Evolutionary conservation across 2,888 invertebrate genomes (phyloP).

Genomic region (Scaptomyza parva): DNA sequence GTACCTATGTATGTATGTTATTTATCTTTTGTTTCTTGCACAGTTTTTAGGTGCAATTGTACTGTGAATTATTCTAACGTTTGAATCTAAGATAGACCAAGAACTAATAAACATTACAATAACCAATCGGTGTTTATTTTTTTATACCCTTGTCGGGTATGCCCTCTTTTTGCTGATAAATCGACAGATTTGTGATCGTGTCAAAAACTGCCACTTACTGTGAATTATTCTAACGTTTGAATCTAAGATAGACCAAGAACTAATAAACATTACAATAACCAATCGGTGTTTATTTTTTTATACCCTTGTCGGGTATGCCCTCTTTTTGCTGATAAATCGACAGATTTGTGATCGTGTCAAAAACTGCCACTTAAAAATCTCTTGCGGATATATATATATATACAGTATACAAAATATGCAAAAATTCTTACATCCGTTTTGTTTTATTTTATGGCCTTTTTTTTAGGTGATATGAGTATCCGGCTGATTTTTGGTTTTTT

Average conservation of each 20-base stretch:
- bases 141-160: constrained; percentile 3
- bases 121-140: not conserved
- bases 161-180: constrained; percentile 22
- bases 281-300: not conserved
- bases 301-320: constrained; percentile 4
- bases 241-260: no score
- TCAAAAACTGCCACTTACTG: not conserved
- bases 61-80: not conserved
- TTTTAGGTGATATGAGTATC: constrained; percentile 13
- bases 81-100: no score
- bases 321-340: constrained; percentile 25
- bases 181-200: no score
- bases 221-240: no score
- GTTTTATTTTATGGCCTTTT: constrained; percentile 2
- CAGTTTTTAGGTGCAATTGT: constrained; percentile 9
- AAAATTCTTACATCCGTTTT: constrained; percentile 33
- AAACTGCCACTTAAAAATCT: constrained; percentile 3
- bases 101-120: no score
- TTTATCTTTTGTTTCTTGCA: not conserved
- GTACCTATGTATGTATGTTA: not conserved
- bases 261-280: no score
- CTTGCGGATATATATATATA: not conserved
- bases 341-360: no score
- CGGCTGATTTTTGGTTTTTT: constrained; percentile 24
- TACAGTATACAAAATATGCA: not conserved